phyloP scores from a whole-genome alignment of 2,113 vertebrate species.

The Probosciger aterrimus region DNA sequence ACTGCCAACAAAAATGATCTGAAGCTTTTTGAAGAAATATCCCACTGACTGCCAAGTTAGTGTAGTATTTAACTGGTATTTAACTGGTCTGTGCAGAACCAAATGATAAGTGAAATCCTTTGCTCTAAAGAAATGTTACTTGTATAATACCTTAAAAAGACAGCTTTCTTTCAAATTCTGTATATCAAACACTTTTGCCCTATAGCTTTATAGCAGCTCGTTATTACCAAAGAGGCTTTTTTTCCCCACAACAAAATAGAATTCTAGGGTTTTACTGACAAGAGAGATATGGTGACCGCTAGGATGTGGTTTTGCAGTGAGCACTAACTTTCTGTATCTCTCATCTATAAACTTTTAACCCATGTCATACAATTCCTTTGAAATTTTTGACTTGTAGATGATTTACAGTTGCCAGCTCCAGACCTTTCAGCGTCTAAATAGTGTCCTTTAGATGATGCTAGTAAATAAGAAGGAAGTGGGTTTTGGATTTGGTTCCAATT shows the following conservation, averaged over 20 bases:
- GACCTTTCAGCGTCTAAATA: conserved; percentile 72
- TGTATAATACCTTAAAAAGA: conserved; percentile 8
- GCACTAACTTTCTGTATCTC: conserved; percentile 58
- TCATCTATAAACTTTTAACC: conserved; percentile 76
- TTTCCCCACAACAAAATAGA: conserved; percentile 26
- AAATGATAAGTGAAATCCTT: not conserved
- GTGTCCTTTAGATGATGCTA: conserved; percentile 77
- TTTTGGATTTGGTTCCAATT: conserved; percentile 80
- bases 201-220: conserved; percentile 24
- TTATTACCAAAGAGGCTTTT: conserved; percentile 17
- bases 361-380: conserved; percentile 63
- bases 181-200: conserved; percentile 9
- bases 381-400: conserved; percentile 56
- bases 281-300: not conserved
- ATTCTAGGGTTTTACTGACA: not conserved
- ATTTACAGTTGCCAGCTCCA: conserved; percentile 70
- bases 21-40: not conserved
- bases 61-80: conserved; percentile 4
- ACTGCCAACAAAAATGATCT: not conserved
- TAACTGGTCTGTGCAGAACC: not conserved
- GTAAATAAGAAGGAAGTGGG: conserved; percentile 82
- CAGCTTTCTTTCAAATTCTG: not conserved
- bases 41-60: not conserved
- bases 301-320: conserved; percentile 66
- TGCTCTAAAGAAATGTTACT: conserved; percentile 17